These are phyloP conservation scores for Ondatra zibethicus DNA, from an alignment of 2,113 vertebrate genomes.

Conservation along the genomic window DNA sequence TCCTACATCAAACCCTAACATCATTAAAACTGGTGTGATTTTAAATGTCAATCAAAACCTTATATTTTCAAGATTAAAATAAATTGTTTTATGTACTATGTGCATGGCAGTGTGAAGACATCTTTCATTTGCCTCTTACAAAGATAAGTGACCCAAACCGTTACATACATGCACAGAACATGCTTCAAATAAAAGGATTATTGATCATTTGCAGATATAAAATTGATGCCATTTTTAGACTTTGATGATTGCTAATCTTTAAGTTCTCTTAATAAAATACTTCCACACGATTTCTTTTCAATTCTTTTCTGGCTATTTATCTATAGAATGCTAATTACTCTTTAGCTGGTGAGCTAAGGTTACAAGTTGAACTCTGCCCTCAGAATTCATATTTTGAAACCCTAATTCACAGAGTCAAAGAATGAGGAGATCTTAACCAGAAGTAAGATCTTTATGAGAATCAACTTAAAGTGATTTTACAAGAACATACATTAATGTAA, in stretches of 20 bases:
- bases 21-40: background rate
- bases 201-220: background rate
- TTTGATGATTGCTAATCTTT: background rate
- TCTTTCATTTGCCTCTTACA: background rate
- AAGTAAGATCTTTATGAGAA: background rate
- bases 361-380: background rate
- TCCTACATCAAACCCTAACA: background rate
- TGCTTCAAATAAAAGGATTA: background rate
- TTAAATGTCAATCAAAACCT: background rate
- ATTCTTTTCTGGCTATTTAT: background rate
- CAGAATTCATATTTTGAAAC: background rate
- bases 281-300: background rate
- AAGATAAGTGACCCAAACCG: background rate
- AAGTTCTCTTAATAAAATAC: background rate
- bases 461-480: background rate
- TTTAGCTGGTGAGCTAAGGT: background rate
- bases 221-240: background rate
- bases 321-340: background rate
- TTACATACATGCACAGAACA: background rate
- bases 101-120: background rate
- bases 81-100: background rate
- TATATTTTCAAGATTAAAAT: conserved; percentile 24
- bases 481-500: background rate
- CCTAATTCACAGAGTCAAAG: background rate
- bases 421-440: background rate